Percentiles rank a stretch among this genome's conserved stretches.
These are phyloP conservation scores for Melanchra persicariae DNA, from an alignment of 2,888 invertebrate species.

Conservation along the genomic window DNA sequence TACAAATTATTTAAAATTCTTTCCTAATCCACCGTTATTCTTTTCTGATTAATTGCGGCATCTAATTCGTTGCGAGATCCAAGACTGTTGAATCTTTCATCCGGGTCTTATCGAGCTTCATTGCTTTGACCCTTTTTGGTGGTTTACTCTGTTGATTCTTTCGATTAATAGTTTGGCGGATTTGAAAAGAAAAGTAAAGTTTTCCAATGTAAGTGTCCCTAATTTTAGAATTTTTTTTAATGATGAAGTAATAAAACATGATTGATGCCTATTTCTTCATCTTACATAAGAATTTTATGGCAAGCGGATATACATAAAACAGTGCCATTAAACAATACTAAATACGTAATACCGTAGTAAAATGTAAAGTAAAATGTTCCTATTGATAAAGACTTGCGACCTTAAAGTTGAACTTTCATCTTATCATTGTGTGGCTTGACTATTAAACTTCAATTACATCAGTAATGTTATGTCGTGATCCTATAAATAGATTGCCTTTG, in stretches of 20 bases:
- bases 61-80: too few species aligned
- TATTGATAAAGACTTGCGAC: conserved; percentile 41
- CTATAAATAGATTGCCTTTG: conserved; percentile 4
- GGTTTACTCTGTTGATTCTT: too few species aligned
- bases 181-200: too few species aligned
- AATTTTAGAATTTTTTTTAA: too few species aligned
- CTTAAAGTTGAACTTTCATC: conserved; percentile 48
- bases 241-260: background rate
- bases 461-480: background rate
- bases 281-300: conserved; percentile 14
- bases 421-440: conserved; percentile 39
- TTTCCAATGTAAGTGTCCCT: too few species aligned
- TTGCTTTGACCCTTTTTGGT: too few species aligned
- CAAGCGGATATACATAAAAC: conserved; percentile 20
- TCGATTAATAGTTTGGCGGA: too few species aligned
- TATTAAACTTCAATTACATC: conserved; percentile 47
- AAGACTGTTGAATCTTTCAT: too few species aligned
- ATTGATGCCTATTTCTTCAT: background rate
- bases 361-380: conserved; percentile 58
- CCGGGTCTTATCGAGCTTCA: too few species aligned
- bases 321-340: background rate
- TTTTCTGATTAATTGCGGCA: too few species aligned
- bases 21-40: too few species aligned
- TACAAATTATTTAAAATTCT: too few species aligned
- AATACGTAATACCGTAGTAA: conserved; percentile 8